These are phyloP conservation scores for Podarcis cretensis DNA, from an alignment of 2,113 vertebrate genomes.

Conservation along the genomic window DNA sequence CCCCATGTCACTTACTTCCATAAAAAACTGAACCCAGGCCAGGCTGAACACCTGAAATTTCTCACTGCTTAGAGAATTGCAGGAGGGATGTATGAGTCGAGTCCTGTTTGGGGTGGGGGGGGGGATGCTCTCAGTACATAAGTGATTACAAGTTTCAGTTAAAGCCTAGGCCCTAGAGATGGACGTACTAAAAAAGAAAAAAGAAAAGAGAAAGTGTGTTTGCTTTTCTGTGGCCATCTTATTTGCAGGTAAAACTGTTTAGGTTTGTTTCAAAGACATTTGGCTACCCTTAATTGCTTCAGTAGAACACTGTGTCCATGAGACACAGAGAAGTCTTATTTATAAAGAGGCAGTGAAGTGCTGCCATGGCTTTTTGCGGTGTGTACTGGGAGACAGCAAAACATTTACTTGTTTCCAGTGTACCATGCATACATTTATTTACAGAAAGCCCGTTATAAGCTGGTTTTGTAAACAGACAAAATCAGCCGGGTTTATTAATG, in stretches of 20 bases:
- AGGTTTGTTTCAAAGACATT: conserved; percentile 37
- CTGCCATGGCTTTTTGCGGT: neutral
- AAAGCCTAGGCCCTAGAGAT: neutral
- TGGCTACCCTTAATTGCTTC: conserved; percentile 25
- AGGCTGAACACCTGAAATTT: too few relatives aligned
- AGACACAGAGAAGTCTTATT: conserved; percentile 19
- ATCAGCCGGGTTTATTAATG: conserved; percentile 27
- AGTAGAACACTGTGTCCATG: neutral
- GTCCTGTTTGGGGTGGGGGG: neutral
- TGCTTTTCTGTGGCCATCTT: neutral
- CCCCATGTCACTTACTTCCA: too few relatives aligned
- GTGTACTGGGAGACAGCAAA: neutral
- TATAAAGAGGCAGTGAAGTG: neutral
- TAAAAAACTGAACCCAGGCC: too few relatives aligned
- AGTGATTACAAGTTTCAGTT: neutral
- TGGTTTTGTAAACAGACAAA: conserved; percentile 12
- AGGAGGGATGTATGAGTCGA: neutral
- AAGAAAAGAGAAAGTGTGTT: neutral
- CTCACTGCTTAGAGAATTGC: too few relatives aligned
- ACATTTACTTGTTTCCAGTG: neutral
- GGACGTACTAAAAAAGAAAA: too few relatives aligned
- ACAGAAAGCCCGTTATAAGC: neutral
- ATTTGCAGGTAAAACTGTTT: neutral
- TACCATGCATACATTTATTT: conserved; percentile 3
- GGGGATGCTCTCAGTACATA: neutral